Evolutionary conservation across 2,797 vertebrate species (phyloP), one percentile per base, ranked within the genome.

Genomic region (Gallinago nigripennis): DNA sequence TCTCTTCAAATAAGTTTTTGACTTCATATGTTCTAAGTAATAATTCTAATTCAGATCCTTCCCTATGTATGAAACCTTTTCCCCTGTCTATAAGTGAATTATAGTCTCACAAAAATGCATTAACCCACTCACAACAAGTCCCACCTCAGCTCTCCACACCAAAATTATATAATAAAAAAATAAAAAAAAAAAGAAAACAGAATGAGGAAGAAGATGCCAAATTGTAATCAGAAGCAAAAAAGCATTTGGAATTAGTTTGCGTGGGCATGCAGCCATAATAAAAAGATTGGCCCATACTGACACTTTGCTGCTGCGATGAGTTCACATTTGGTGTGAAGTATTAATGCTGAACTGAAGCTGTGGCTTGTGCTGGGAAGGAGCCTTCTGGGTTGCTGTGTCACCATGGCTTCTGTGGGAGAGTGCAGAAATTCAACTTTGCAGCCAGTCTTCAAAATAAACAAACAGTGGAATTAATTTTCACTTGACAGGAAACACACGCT

Each of bases 321-420:
- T 57, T 76, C 39, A 11, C 8, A 13, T 54, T 70, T n/a, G 41
- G 33, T 21, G 27, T 65, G 48, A 83, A n/a, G 33, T 27, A 6
- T 19, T 23, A 35, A 20, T 0, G 3, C 15, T 1, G 0, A 64
- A 23, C 19, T 0, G 0, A 46, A 61, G 19, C 2, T 1, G 12
- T 30, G 30, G 9, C 11, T 8, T 45, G 6, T n/a, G 6, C 27
- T 63, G 33, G 33, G 31, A 46, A 66, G 20, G 48, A 86, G 37
- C 43, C 9, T 30, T n/a, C 58, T 16, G 35, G 60, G 35, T n/a
- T 39, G 51, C 39, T 63, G 35, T 6, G 0, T 71, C 6, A 1
- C 61, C 0, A 1, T 48, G 37, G 33, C 51, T 83, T 51, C 33
- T 57, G 70, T 3, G 1, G 41, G 37, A 61, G 19, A 66, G 18